Percentiles rank a stretch among this genome's conserved stretches.
phyloP scores from a whole-genome alignment of 2,113 vertebrate species.

The Manacus vitellinus region DNA sequence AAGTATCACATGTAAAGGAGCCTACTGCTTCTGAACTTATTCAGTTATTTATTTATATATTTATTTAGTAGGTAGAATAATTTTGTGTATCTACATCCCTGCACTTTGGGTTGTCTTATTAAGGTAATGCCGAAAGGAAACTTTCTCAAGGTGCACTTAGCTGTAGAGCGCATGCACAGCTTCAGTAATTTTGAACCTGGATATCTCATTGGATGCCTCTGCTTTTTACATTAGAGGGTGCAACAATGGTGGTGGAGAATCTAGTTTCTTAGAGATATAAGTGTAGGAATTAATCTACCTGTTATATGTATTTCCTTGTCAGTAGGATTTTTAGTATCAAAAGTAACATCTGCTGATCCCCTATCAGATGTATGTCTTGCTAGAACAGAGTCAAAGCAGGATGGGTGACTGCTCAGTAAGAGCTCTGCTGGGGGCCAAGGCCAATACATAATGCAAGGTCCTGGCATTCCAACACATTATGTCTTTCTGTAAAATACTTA shows the following conservation, averaged over 20 bases:
- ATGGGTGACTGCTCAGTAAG: not conserved
- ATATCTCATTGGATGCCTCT: not conserved
- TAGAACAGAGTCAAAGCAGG: not conserved
- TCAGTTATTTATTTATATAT: not conserved
- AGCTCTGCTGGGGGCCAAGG: not conserved
- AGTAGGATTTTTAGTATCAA: not conserved
- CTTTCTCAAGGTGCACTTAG: not conserved
- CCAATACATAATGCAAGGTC: not conserved
- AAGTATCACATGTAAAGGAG: not conserved
- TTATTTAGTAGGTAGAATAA: not conserved
- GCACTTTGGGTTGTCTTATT: not conserved
- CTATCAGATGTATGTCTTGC: not conserved
- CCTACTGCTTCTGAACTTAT: not conserved
- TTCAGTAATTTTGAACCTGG: not conserved
- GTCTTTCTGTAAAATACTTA: not conserved
- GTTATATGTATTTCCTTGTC: not conserved
- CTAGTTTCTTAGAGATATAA: not conserved
- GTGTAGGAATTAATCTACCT: not conserved
- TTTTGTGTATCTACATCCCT: not conserved
- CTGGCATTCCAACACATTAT: not conserved
- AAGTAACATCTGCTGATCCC: not conserved
- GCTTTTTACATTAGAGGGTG: not conserved
- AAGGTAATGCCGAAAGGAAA: not conserved
- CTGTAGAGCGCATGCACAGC: not conserved
- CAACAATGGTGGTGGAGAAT: not conserved